Evolutionary conservation across 2,888 invertebrate species (phyloP).

Genomic region (Limnephilus rhombicus): DNA sequence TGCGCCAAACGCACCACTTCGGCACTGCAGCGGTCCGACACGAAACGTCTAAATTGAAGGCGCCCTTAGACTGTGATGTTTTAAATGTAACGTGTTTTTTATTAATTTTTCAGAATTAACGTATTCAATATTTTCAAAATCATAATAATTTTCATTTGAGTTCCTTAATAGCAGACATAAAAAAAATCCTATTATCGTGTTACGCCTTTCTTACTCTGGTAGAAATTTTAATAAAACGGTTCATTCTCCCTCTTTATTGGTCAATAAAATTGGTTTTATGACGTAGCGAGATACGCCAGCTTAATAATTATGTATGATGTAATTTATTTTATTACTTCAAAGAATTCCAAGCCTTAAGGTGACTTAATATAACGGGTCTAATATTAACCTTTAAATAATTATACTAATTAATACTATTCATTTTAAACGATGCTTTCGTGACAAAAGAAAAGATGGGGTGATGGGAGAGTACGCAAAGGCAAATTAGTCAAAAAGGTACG

Average conservation of each 20-base stretch:
- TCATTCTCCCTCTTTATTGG: neutral
- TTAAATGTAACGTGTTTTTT: no score
- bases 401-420: neutral
- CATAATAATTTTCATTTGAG: no score
- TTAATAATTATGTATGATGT: neutral
- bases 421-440: neutral
- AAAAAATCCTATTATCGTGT: neutral
- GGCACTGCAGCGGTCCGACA: no score
- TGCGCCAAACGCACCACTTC: no score
- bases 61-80: no score
- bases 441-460: neutral
- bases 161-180: no score
- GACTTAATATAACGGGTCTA: neutral
- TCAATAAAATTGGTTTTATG: conserved; percentile 18
- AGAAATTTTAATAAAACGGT: neutral
- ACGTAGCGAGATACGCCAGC: neutral
- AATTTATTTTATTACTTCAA: neutral
- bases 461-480: neutral
- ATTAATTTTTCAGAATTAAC: no score
- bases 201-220: neutral
- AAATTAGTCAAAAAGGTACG: no score
- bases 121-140: no score
- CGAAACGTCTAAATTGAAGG: no score
- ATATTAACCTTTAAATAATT: neutral
- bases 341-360: neutral